phyloP scores from a whole-genome alignment of 1,140 invertebrate species.

The Drosophila repletoides region DNA sequence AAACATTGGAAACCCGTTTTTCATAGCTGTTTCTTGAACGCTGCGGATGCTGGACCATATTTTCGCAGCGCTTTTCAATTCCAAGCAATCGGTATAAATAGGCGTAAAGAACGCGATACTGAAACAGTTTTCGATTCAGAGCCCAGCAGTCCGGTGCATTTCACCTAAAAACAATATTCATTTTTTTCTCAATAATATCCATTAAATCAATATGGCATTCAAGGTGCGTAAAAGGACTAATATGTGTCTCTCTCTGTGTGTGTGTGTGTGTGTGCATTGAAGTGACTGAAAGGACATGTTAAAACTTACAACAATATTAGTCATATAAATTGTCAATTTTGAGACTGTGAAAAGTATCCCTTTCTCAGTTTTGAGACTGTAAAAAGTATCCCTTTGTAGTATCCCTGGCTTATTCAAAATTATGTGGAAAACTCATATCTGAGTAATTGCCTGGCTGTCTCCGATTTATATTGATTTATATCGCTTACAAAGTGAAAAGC shows the following conservation, averaged over 20 bases:
- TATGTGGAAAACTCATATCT: no score
- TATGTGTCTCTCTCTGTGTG: background rate
- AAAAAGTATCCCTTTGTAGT: no score
- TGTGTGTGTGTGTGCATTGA: slow-evolving; percentile 7
- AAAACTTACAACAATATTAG: no score
- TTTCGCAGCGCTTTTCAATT: slow-evolving; percentile 36
- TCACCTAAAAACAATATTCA: slow-evolving; percentile 23
- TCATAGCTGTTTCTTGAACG: background rate
- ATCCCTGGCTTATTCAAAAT: no score
- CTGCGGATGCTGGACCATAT: slow-evolving; percentile 42
- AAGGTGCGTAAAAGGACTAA: slow-evolving; percentile 64
- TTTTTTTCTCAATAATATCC: slow-evolving; percentile 34
- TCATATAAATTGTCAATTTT: no score
- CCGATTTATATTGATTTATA: no score
- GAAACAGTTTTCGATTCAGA: slow-evolving; percentile 65
- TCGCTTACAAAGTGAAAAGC: no score
- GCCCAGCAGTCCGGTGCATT: slow-evolving; percentile 28
- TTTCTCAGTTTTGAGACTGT: no score
- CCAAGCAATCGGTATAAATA: slow-evolving; percentile 63
- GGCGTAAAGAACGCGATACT: slow-evolving; percentile 66
- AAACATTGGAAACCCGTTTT: slow-evolving; percentile 37
- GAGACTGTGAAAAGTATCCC: no score
- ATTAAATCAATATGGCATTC: slow-evolving; percentile 67
- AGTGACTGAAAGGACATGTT: background rate
- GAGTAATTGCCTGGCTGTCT: no score